Evolutionary conservation across 2,113 vertebrate genomes (phyloP).

Genomic region (Oryzias curvinotus): DNA sequence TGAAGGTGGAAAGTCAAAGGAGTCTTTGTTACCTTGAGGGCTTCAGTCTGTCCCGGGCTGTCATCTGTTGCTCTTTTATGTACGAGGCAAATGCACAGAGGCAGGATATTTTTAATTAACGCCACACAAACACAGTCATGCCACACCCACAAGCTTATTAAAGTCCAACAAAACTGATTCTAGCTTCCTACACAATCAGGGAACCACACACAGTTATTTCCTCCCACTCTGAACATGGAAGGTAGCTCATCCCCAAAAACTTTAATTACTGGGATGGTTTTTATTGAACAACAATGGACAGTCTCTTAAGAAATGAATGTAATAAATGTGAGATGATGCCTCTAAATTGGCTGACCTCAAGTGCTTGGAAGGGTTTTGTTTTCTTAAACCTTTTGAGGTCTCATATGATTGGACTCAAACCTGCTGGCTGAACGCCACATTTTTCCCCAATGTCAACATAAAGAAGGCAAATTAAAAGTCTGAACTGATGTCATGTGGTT

Average conservation of each 20-base stretch:
- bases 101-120: slow-evolving; percentile 45
- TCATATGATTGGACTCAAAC: slow-evolving; percentile 8
- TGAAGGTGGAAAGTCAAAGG: neutral
- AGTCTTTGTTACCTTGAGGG: neutral
- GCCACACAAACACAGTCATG: slow-evolving; percentile 31
- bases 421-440: slow-evolving; percentile 11
- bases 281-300: neutral
- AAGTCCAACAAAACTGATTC: slow-evolving; percentile 23
- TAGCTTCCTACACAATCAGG: slow-evolving; percentile 39
- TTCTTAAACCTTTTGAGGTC: neutral
- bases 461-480: slow-evolving; percentile 5
- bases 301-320: neutral
- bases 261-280: neutral
- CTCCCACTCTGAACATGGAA: neutral
- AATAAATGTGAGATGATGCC: neutral
- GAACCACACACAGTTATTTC: slow-evolving; percentile 35
- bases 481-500: slow-evolving; percentile 47
- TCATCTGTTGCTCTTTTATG: slow-evolving; percentile 31
- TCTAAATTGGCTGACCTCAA: neutral
- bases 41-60: slow-evolving; percentile 5
- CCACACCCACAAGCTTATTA: slow-evolving; percentile 45
- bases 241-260: slow-evolving; percentile 5
- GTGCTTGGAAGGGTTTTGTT: neutral
- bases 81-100: slow-evolving; percentile 18
- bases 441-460: slow-evolving; percentile 3